Percentiles rank a stretch among this genome's conserved stretches.
Conservation (phyloP, 2,797 vertebrate species). For the Melanotaenia nigrans region DNA sequence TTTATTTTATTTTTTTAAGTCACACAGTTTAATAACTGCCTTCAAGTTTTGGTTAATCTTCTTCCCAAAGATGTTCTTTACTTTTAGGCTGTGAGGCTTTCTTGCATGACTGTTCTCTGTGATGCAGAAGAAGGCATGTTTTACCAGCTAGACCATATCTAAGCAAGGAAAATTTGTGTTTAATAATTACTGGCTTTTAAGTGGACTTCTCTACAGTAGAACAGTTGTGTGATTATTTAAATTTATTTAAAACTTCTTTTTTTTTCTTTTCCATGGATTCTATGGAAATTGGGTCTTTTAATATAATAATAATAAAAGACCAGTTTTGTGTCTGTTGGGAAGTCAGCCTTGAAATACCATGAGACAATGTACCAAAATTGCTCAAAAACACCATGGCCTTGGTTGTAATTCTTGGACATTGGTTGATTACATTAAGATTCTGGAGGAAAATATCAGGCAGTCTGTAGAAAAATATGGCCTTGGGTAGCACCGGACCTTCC, state of each 20-base stretch:
- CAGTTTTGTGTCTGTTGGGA: not conserved
- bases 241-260: not conserved
- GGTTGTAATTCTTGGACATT: not conserved
- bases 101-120: too few species aligned
- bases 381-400: not conserved
- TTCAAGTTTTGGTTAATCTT: not conserved
- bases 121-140: too few species aligned
- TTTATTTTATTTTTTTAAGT: not conserved
- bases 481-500: not conserved
- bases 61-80: not conserved
- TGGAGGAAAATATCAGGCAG: not conserved
- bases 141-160: not conserved
- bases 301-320: not conserved
- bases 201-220: not conserved
- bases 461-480: not conserved
- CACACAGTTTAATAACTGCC: not conserved
- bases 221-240: not conserved
- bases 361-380: constrained; percentile 3
- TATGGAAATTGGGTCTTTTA: not conserved
- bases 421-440: not conserved
- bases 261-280: not conserved
- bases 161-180: not conserved
- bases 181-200: not conserved
- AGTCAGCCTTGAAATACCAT: not conserved
- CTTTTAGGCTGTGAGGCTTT: too few species aligned